These are phyloP conservation scores for Brienomyrus longianalis DNA, from an alignment of 2,113 vertebrate genomes.

Conservation along the genomic window DNA sequence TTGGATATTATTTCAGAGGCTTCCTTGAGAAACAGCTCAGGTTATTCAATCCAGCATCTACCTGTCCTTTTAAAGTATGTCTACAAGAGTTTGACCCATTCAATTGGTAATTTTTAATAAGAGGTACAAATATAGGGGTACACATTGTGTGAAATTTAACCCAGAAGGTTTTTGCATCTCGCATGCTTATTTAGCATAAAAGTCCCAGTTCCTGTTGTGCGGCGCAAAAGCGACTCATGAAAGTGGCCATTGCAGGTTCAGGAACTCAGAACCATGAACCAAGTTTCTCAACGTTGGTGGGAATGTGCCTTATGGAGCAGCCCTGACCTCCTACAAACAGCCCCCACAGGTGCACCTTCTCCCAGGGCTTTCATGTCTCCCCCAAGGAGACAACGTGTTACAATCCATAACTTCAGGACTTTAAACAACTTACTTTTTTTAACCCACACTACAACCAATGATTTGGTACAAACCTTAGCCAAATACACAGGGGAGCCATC, in stretches of 20 bases:
- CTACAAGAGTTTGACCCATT: background rate
- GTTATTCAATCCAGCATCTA: background rate
- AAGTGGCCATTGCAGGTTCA: background rate
- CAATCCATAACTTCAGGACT: background rate
- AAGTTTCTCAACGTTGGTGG: background rate
- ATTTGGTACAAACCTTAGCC: background rate
- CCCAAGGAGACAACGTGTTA: background rate
- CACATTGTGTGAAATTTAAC: too few relatives aligned
- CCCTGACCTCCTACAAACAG: conserved; percentile 16
- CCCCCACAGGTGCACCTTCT: conserved; percentile 12
- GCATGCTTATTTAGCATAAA: background rate
- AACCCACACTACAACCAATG: background rate
- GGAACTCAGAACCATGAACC: background rate
- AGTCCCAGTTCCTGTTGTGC: background rate
- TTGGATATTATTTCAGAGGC: background rate
- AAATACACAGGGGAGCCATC: background rate
- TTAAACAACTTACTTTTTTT: background rate
- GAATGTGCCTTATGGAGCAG: background rate
- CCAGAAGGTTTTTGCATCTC: background rate
- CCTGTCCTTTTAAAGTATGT: background rate
- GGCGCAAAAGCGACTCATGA: background rate
- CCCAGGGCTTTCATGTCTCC: background rate
- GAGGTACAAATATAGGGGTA: too few relatives aligned
- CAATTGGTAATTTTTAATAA: background rate
- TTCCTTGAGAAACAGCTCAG: background rate